Base-by-base conservation (phyloP, 2,797 vertebrate species). In the Enteromius radiatus region DNA sequence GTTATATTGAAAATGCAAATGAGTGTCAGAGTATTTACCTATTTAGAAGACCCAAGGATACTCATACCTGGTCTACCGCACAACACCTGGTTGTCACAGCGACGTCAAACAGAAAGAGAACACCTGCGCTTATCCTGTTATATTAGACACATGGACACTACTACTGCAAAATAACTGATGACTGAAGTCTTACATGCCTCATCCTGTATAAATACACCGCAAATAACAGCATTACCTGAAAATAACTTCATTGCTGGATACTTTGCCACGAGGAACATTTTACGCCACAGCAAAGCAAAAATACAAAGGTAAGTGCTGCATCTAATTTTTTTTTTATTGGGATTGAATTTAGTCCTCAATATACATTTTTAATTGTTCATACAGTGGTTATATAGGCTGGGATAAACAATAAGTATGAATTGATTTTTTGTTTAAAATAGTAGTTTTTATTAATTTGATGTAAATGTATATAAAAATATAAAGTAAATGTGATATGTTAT, bases 21-120 rank as follows among this genome's bases (percentile, higher is more conserved):
- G 17, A 31, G 19, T 49, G 5, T 2, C 78, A 67, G 65, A 59
- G 68, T 21, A 41, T 73, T 65, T 26, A 74, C n/a, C 65, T 41
- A 47, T 74, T 71, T 21, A 80, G 56, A 77, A 26, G 67, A 84
- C 56, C 43, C 76, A 31, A 54, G 61, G 59, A 41, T 31, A 75
- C 45, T 47, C 59, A 41, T 15, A 45, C 76, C 59, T 76, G 31
- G 52, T 63, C 19, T 45, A 47, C 38, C 1, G 23, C 17, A 82
- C 68, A 78, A 78, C 33, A 45, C 26, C 26, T 36, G 67, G 85
- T 87, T 81, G 83, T 83, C 83, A 88, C 28, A 79, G 81, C 75
- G 64, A 86, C 78, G n/a, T 38, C 28, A 21, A 78, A 70, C 78
- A 76, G 84, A 84, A 86, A 88, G 75, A 47, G 74, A 84, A 88